Percentiles rank a stretch among this genome's conserved stretches.
Conservation (phyloP, 2,113 vertebrate genomes). For the Callospermophilus lateralis region DNA sequence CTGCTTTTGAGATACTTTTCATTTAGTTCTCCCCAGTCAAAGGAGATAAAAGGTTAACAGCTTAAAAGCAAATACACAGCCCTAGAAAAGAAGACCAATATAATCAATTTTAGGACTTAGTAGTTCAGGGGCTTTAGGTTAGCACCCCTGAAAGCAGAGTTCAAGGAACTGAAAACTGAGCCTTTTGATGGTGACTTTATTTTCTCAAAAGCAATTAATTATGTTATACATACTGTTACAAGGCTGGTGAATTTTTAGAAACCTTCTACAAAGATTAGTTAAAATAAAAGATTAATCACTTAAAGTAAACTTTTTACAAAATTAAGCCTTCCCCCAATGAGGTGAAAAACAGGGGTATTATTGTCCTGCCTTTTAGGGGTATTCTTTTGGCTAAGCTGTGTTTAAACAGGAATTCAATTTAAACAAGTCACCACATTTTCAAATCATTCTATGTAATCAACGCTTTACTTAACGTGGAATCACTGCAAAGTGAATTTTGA, state of each 20-base stretch:
- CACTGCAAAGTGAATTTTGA: not conserved
- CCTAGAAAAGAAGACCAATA: not conserved
- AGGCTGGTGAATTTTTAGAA: not conserved
- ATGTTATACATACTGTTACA: not conserved
- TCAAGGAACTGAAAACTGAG: not conserved
- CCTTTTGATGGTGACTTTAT: not conserved
- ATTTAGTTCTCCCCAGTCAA: not conserved
- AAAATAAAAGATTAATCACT: not conserved
- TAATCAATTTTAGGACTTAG: not conserved
- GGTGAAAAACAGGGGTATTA: not conserved
- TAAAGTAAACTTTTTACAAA: not conserved
- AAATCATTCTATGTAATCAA: not conserved
- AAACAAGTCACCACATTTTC: not conserved
- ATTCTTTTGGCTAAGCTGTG: not conserved
- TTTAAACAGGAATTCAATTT: slow-evolving; percentile 46
- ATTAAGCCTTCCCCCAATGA: not conserved
- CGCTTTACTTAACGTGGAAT: not conserved
- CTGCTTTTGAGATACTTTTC: not conserved
- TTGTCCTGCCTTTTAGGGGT: not conserved
- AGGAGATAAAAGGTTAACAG: not conserved
- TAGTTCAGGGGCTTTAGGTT: not conserved
- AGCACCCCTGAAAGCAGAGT: not conserved
- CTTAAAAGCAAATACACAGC: not conserved
- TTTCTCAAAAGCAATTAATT: not conserved
- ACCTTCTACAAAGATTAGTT: not conserved